Evolutionary conservation across 2,888 invertebrate genomes (phyloP), one percentile per base, ranked within the genome.

Genomic region (Pseudococcus viburni): DNA sequence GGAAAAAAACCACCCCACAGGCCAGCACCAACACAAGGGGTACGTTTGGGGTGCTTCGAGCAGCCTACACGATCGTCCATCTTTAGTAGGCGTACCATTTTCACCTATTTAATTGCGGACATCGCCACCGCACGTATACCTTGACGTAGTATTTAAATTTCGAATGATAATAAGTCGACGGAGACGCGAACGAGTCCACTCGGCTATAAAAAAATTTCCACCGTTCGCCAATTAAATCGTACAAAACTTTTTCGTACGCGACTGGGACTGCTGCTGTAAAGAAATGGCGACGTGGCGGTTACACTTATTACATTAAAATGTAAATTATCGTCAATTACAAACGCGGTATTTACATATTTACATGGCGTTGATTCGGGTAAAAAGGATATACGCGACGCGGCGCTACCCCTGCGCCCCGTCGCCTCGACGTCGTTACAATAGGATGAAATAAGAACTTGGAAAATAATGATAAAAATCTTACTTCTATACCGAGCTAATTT

Each of bases 291-390:
- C 84, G 46, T 19, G 85, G 85, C 59, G 85, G 85, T 64, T 64
- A 64, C 51, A 59, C 48, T 64, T 85, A 59, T 42, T 55, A 83
- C 83, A 88, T 88, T 83, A 83, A 88, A 80, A 88, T 88, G 88
- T 88, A 88, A 88, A 88, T 88, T 88, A 83, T 80, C 46, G 88
- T 88, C 88, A 88, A 88, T 88, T 88, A 88, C 83, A 39, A 88
- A 26, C 86, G 19, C 80, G 55, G 83, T 88, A 88, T 88, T 88
- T 83, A 88, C 88, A 88, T 88, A 88, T 88, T 88, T 83, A 88
- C 88, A 80, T 88, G 80, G 88, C 88, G 80, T 88, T 83, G 55
- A 88, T 88, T 88, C 88, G 88, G 51, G 51, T 22, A 26, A 87
- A 51, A 48, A 87, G 22, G 19, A 51, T 33, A 33, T 33, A 73